phyloP scores from a whole-genome alignment of 53 echinoderm and acorn worm species.

The Apostichopus leukothele region DNA sequence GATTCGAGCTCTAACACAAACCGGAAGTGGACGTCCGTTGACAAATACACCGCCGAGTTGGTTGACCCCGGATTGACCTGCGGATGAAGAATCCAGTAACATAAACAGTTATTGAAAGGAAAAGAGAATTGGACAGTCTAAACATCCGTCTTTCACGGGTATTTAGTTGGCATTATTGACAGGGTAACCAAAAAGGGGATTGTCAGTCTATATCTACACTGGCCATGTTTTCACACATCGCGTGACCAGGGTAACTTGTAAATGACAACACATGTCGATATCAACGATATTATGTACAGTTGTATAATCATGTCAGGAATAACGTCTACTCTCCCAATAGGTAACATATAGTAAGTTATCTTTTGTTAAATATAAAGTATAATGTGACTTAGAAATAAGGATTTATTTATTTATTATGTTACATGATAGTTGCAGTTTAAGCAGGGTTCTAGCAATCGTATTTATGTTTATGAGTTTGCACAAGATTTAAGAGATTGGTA shows the following conservation, averaged over 20 bases:
- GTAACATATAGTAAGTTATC: too few species aligned
- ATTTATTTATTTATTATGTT: too few species aligned
- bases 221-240: not conserved
- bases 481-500: too few species aligned
- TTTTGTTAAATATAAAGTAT: too few species aligned
- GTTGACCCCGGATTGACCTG: slow-evolving; percentile 97
- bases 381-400: too few species aligned
- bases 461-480: too few species aligned
- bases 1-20: slow-evolving; percentile 89
- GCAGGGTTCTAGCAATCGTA: too few species aligned
- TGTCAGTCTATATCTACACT: not conserved
- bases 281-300: too few species aligned
- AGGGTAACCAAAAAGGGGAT: not conserved
- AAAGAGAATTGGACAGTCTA: not conserved
- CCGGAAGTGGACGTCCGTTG: slow-evolving; percentile 94
- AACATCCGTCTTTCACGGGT: slow-evolving; percentile 33
- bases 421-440: too few species aligned
- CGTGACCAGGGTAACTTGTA: not conserved
- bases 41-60: slow-evolving; percentile 95
- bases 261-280: not conserved
- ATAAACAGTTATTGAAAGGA: slow-evolving; percentile 12
- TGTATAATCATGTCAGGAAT: too few species aligned
- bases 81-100: not conserved
- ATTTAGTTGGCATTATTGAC: not conserved
- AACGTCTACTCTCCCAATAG: too few species aligned